These are phyloP conservation scores for Jaculus jaculus DNA, from an alignment of 2,113 vertebrate genomes.

Conservation along the genomic window DNA sequence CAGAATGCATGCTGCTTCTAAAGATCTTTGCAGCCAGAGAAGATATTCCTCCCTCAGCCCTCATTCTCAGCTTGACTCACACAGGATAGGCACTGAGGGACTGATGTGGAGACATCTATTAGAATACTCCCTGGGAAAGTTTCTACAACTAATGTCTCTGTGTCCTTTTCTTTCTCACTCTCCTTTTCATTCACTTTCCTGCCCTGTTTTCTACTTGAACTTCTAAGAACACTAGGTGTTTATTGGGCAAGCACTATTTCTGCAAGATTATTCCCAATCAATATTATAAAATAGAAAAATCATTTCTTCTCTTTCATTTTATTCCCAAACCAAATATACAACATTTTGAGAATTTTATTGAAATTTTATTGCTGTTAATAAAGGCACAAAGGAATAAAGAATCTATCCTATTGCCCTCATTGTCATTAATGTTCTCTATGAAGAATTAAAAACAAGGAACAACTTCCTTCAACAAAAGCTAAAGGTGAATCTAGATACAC, in stretches of 20 bases:
- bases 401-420: neutral
- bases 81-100: neutral
- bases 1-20: neutral
- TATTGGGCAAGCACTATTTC: neutral
- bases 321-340: neutral
- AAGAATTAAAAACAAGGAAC: constrained; percentile 11
- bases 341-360: constrained; percentile 9
- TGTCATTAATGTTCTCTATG: neutral
- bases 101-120: neutral
- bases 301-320: neutral
- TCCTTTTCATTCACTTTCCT: fast-evolving
- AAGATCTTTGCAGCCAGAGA: neutral
- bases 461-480: neutral
- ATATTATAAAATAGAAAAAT: neutral
- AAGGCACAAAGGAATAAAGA: neutral
- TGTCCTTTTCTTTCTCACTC: neutral
- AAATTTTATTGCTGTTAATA: neutral
- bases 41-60: neutral
- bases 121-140: neutral
- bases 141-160: neutral
- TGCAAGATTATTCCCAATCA: neutral
- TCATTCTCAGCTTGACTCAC: neutral
- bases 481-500: neutral
- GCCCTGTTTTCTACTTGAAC: neutral
- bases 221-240: neutral